These are phyloP conservation scores for Sminthurinus signatus DNA, from an alignment of 1,140 invertebrate species.

Conservation along the genomic window DNA sequence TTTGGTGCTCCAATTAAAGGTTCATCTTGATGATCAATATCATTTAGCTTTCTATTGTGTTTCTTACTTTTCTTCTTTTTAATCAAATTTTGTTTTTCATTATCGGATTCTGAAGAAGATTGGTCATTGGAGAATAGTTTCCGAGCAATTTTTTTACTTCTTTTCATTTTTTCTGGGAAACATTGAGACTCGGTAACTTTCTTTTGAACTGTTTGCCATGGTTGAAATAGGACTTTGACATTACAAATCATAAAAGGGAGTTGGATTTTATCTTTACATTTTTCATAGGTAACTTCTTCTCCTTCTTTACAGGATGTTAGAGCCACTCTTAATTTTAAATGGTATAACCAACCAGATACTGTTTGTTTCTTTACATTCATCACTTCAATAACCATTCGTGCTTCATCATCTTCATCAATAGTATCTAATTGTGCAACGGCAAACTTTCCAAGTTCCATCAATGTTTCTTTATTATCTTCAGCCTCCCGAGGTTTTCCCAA, in stretches of 20 bases:
- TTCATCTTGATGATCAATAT: background rate
- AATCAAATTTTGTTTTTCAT: background rate
- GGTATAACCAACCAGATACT: constrained; percentile 45
- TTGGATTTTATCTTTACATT: constrained; percentile 31
- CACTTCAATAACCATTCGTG: constrained; percentile 46
- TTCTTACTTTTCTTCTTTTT: constrained; percentile 8
- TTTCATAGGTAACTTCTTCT: constrained; percentile 25
- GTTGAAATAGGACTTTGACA: constrained; percentile 39
- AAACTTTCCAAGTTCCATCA: constrained; percentile 46
- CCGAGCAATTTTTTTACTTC: constrained; percentile 30
- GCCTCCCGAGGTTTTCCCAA: constrained; percentile 42
- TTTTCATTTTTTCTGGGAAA: constrained; percentile 27
- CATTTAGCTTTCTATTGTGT: too few species aligned
- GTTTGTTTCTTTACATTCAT: constrained; percentile 45
- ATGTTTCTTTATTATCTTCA: constrained; percentile 38
- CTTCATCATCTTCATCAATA: constrained; percentile 47
- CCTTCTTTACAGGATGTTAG: constrained; percentile 43
- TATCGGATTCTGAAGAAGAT: background rate
- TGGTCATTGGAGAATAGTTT: constrained; percentile 2
- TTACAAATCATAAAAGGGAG: constrained; percentile 25
- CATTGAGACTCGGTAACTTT: constrained; percentile 38
- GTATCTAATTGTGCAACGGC: constrained; percentile 47
- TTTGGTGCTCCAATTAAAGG: constrained; percentile 39
- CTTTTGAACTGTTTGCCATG: constrained; percentile 37
- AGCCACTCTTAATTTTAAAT: constrained; percentile 43